These are phyloP conservation scores for Archips xylosteana DNA, from an alignment of 2,888 invertebrate genomes.

Conservation along the genomic window DNA sequence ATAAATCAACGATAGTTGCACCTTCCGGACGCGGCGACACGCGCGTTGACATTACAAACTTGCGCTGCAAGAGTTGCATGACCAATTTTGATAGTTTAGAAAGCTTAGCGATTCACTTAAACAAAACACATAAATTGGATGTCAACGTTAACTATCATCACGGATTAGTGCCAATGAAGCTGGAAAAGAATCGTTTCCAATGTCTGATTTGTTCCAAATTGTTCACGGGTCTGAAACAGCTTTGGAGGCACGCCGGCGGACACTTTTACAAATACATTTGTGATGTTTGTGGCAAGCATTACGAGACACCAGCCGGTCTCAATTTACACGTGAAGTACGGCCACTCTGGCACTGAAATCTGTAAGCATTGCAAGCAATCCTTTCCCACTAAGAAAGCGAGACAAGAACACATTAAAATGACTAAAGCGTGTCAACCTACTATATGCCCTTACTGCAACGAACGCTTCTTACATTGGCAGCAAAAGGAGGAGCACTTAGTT, in stretches of 20 bases:
- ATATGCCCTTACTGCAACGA: conserved; percentile 34
- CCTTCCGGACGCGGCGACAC: background rate
- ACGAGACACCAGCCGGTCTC: conserved; percentile 36
- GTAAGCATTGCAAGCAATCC: conserved; percentile 34
- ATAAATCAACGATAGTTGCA: conserved; percentile 6
- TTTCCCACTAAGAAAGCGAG: conserved; percentile 32
- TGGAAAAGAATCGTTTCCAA: conserved; percentile 23
- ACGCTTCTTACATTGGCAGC: conserved; percentile 31
- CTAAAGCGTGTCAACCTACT: conserved; percentile 38
- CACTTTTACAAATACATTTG: conserved; percentile 38
- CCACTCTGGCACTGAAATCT: conserved; percentile 20
- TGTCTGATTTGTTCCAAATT: conserved; percentile 29
- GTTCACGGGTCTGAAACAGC: conserved; percentile 25
- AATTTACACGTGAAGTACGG: conserved; percentile 15
- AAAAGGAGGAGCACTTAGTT: conserved; percentile 33
- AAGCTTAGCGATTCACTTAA: conserved; percentile 17
- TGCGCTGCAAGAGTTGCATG: conserved; percentile 27
- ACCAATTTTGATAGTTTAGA: conserved; percentile 8
- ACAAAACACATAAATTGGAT: conserved; percentile 9
- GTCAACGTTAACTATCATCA: conserved; percentile 18
- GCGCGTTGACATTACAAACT: conserved; percentile 33
- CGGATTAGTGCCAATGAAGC: conserved; percentile 25
- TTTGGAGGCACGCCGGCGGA: conserved; percentile 17
- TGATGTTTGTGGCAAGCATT: conserved; percentile 43
- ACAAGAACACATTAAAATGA: conserved; percentile 31